Evolutionary conservation across 2,113 vertebrate species (phyloP), one percentile per base, ranked within the genome.

Genomic region (Eurystomus gularis): DNA sequence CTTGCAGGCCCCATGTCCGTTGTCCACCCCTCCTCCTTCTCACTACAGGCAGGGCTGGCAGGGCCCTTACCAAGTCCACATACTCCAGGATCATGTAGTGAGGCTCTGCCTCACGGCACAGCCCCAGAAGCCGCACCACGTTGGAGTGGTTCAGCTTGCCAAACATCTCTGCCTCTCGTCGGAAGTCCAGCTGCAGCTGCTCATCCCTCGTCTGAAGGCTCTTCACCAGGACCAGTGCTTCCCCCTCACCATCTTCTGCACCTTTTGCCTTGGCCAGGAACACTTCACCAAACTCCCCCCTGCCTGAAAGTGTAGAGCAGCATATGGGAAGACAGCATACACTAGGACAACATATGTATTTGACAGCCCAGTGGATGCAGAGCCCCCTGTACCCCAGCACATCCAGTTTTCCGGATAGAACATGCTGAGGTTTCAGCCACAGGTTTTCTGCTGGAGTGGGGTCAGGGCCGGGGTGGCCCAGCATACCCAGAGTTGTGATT

Each of bases 1-100:
- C 15, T 24, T 23, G 55, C 40, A 73, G 19, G n/a, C 15, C 25
- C 39, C 33, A 5, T 2, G 6, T 15, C 46, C 48, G 7, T 1
- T 15, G 37, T 17, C 64, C 10, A 17, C 3, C 3, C 17, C 15
- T 20, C 29, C 31, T 46, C 31, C 46, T 79, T 35, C 40, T 72
- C 54, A 15, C 29, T 23, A 26, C 54, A 51, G 65, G 70, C 24
- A 14, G 24, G 24, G 70, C 72, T 49, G 66, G 52, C 40, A 81
- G 19, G 23, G 39, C 16, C 49, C 97, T 88, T 98, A 99, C 99
- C 99, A 99, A 98, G 96, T 99, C 99, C 49, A 99, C 99, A 6
- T 99, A 99, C 96, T 99, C 99, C 94, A 99, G 98, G 94, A 99
- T 98, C 98, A 98, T 99, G 97, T 99, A 99, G 96, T 99, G 99